These are phyloP conservation scores for Tangara arthus DNA, from an alignment of 2,797 vertebrate genomes.

Conservation along the genomic window DNA sequence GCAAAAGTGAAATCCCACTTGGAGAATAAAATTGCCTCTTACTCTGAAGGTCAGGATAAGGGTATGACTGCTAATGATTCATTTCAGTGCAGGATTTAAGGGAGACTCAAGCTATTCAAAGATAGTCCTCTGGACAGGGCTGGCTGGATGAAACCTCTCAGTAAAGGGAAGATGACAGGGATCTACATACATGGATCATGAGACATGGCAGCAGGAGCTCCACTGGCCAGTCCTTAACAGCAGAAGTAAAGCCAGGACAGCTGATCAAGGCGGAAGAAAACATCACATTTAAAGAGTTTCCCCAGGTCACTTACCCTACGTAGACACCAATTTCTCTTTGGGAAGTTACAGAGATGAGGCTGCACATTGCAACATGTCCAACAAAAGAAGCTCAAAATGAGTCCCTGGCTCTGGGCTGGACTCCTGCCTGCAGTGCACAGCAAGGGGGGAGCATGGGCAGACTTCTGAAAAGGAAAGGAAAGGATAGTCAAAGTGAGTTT, in stretches of 20 bases:
- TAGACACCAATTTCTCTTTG: background rate
- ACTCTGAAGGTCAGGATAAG: background rate
- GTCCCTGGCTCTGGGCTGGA: background rate
- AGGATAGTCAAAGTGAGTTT: background rate
- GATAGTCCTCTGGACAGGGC: background rate
- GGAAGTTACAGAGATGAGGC: background rate
- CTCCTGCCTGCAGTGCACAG: background rate
- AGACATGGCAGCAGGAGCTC: background rate
- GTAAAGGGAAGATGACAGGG: background rate
- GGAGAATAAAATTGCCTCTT: background rate
- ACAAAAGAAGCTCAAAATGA: background rate
- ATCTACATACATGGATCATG: background rate
- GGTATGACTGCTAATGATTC: background rate
- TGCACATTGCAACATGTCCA: background rate
- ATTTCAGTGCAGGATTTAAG: background rate
- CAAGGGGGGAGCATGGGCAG: background rate
- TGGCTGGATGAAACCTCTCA: background rate
- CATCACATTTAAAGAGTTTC: background rate
- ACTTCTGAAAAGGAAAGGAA: background rate
- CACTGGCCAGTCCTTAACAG: background rate
- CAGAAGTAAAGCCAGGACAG: background rate
- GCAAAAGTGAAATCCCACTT: background rate
- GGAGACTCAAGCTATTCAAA: background rate
- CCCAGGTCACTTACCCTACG: background rate
- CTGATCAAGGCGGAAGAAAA: background rate